Base-by-base conservation (phyloP, 92 coral and sea anemone species). In the Virgularia gustaviana region DNA sequence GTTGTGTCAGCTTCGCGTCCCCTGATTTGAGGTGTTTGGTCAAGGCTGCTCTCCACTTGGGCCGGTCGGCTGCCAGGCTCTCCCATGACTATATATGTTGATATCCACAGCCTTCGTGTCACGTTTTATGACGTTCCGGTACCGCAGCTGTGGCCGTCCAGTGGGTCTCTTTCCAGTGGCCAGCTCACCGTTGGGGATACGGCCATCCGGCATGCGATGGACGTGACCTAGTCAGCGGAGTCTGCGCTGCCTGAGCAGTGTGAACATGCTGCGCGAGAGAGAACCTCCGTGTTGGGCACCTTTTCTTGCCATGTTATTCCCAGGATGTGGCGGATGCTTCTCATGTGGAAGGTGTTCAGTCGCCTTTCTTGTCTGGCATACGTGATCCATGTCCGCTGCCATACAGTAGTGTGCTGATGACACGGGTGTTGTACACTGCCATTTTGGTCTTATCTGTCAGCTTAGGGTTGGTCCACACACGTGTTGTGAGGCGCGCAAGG, bases 161-260 rank as follows among this genome's bases (percentile, higher is more conserved):
- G 16, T n/a, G 13, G 78, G 72, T 10, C 70, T 31, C 13, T 43
- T 29, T 33, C 78, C 80, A 2, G 77, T 61, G 27, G 84, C 57
- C 6, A 73, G 79, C 68, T 73, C 79, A 0, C 79, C 68, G 16
- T 81, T 63, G 51, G 81, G 71, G 16, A 83, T 54, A 42, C 77
- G 64, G 3, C 80, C 58, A 44, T 78, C 80, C 8, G 71, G 23
- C 76, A 71, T 70, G 1, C 76, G 30, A 31, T 18, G 37, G 36
- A 73, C 67, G 8, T 84, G 88, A 12, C 88, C 82, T 6, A 80
- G 81, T 71, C 76, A 84, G 43, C 77, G 75, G 44, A 83, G 71
- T 24, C 78, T 67, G 27, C 74, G 57, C 84, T 75, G 79, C 34
- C 57, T 44, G 25, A 81, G 89, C 57, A 85, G 36, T 35, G 32